Percentiles rank a stretch among this genome's conserved stretches.
Evolutionary conservation across 2,888 invertebrate genomes (phyloP).

Genomic region (Lysandra coridon): DNA sequence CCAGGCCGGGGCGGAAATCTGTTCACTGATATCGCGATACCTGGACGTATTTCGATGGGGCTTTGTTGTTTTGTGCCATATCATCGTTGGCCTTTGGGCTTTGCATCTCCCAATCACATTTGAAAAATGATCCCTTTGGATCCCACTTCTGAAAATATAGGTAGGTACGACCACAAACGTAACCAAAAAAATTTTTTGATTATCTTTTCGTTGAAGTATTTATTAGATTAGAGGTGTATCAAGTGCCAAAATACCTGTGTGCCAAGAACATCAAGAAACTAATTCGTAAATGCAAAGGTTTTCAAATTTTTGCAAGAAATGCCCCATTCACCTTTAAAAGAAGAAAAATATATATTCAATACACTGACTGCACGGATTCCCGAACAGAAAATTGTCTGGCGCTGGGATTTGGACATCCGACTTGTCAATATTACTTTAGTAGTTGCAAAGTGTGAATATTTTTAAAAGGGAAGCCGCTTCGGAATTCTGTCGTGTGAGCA

Average conservation of each 20-base stretch:
- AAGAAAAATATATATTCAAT: conserved; percentile 6
- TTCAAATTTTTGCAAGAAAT: background rate
- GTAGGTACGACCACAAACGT: background rate
- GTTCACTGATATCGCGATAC: conserved; percentile 40
- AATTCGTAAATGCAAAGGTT: background rate
- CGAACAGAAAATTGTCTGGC: conserved; percentile 16
- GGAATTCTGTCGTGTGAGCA: conserved; percentile 3
- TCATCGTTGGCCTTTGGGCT: conserved; percentile 2
- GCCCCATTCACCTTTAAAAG: background rate
- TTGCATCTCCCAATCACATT: background rate
- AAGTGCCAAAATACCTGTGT: background rate
- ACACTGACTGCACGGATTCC: background rate
- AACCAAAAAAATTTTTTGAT: background rate
- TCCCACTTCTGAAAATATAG: background rate
- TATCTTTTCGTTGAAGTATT: background rate
- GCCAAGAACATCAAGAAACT: background rate
- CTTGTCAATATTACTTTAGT: conserved; percentile 22
- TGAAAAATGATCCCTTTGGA: background rate
- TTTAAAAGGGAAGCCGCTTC: conserved; percentile 20
- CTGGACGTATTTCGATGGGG: conserved; percentile 14
- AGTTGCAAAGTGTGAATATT: conserved; percentile 17
- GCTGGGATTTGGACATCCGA: conserved; percentile 23
- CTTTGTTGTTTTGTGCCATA: background rate
- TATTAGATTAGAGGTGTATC: too few species aligned
- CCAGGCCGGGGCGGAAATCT: conserved; percentile 52